Evolutionary conservation across 2,113 vertebrate genomes (phyloP).

Genomic region (Oryzias melastigma): DNA sequence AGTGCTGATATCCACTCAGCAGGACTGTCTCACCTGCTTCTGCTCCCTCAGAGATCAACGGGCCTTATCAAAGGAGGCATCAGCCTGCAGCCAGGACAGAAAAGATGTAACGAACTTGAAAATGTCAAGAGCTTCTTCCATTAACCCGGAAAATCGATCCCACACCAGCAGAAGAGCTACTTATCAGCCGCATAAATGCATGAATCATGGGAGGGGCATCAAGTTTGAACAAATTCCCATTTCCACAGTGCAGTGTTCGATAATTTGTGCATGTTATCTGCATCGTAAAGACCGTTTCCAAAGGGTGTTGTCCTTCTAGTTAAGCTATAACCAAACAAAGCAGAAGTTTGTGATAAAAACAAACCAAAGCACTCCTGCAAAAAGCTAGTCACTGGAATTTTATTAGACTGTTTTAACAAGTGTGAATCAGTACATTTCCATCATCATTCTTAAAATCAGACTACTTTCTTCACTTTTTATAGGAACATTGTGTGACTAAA

Average conservation of each 20-base stretch:
- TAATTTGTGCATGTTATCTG: constrained; percentile 2
- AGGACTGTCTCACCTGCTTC: constrained; percentile 6
- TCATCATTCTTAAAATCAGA: neutral
- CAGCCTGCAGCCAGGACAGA: constrained; percentile 26
- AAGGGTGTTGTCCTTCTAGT: constrained; percentile 21
- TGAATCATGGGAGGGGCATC: constrained; percentile 1
- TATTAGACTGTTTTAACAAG: too few relatives aligned
- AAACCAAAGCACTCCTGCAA: constrained; percentile 17
- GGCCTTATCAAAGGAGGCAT: constrained; percentile 20
- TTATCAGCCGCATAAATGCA: constrained; percentile 15
- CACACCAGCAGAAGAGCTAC: constrained; percentile 17
- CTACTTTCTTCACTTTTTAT: neutral
- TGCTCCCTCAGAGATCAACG: constrained; percentile 6
- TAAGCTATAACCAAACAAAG: constrained; percentile 26
- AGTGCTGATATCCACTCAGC: constrained; percentile 18
- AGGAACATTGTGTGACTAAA: constrained; percentile 4
- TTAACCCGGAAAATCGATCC: constrained; percentile 44
- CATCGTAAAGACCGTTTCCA: neutral
- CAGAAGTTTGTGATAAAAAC: constrained; percentile 8
- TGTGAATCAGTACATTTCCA: neutral
- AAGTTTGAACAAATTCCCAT: constrained; percentile 13
- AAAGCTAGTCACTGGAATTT: too few relatives aligned
- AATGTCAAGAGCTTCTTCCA: constrained; percentile 38
- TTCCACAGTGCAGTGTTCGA: constrained; percentile 11
- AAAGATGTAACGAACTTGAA: constrained; percentile 37